phyloP scores from a whole-genome alignment of 1,140 invertebrate genomes.

The Orchesella cincta region DNA sequence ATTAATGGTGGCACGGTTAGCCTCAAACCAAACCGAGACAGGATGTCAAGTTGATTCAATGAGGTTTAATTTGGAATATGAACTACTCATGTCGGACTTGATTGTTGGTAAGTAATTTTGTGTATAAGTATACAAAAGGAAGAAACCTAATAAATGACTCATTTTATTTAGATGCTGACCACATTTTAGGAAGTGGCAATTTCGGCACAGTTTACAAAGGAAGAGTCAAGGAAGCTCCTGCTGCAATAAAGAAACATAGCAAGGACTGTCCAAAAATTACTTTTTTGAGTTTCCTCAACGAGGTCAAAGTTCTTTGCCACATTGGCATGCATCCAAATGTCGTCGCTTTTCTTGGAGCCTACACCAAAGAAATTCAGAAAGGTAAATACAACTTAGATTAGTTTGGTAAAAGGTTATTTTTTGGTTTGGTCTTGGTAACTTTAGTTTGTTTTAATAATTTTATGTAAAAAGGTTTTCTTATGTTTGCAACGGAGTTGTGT shows the following conservation, averaged over 20 bases:
- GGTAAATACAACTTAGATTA: not conserved
- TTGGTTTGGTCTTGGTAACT: not conserved
- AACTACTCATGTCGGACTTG: no score
- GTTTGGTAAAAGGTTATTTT: not conserved
- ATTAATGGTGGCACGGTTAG: no score
- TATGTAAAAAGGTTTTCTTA: no score
- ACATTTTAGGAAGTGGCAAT: not conserved
- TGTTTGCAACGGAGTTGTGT: not conserved
- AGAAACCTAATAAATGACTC: no score
- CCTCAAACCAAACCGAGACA: no score
- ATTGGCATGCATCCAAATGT: not conserved
- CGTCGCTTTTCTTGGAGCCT: not conserved
- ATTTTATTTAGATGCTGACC: not conserved
- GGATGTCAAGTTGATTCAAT: no score
- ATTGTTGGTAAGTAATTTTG: no score
- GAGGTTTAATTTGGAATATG: no score
- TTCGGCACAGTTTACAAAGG: not conserved
- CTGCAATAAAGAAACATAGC: not conserved
- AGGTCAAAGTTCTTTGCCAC: not conserved
- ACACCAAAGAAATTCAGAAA: not conserved
- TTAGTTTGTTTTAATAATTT: slow-evolving; percentile 4
- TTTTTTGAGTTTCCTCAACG: not conserved
- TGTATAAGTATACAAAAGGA: no score
- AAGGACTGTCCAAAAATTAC: not conserved
- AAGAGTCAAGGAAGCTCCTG: not conserved